Evolutionary conservation across 2,797 vertebrate genomes (phyloP), one percentile per base, ranked within the genome.

Genomic region (Hydrocynus forskahlii): DNA sequence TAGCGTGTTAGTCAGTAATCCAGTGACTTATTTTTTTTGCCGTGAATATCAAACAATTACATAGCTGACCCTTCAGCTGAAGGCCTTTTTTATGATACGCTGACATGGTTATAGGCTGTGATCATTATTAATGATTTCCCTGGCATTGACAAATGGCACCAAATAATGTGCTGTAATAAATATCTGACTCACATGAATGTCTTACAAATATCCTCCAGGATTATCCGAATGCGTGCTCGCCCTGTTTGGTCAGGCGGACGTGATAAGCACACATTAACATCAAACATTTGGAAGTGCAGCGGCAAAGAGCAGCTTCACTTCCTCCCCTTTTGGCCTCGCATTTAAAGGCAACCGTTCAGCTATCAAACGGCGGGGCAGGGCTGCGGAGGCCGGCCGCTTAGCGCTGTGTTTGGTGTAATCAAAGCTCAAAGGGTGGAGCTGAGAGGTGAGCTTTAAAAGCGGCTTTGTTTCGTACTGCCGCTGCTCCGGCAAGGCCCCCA

Each of bases 401-500:
- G 52, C 23, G 29, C 5, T 4, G 66, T 63, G 54, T 76, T 83
- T 81, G 84, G 73, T 66, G 71, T 73, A 83, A 80, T 84, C 72
- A 79, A 45, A 74, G 76, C 69, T 63, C 14, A 43, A 82, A 75
- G 70, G 73, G 21, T 19, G 45, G 10, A 76, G 48, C 38, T 80
- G 43, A 76, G 78, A 80, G 72, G 43, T 74, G 62, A 83, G 78
- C 55, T 68, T 78, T 81, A 64, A 75, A 84, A 60, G 76, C 2
- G 17, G 45, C 67, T 80, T 86, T 85, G 85, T 86, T 76, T 86
- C 68, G 71, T 60, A 79, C 8, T 52, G 75, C 62, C 38, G 60
- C 54, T 55, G 52, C 75, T 75, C 66, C 66, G 75, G 73, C 38
- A 17, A 64, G 63, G 29, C 69, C 9, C 63, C 38, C n/a, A 38